Conservation (phyloP, 2,113 vertebrate genomes). For the Pristiophorus japonicus region DNA sequence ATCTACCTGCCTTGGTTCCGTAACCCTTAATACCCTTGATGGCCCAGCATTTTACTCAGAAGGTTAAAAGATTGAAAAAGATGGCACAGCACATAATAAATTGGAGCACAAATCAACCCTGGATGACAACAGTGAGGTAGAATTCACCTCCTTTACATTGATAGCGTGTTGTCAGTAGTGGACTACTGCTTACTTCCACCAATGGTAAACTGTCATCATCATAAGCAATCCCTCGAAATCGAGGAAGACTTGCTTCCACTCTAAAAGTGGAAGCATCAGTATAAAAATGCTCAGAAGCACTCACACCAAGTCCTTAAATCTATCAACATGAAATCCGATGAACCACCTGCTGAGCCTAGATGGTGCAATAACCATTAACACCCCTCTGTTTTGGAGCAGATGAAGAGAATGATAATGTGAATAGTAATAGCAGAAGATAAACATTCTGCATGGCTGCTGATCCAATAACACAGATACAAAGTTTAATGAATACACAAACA, state of each 20-base stretch:
- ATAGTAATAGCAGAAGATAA: slow-evolving; percentile 1
- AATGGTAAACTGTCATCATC: neutral
- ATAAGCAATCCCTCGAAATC: too few species aligned
- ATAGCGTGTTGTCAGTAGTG: neutral
- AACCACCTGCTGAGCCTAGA: slow-evolving; percentile 9
- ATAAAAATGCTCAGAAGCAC: neutral
- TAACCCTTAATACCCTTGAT: neutral
- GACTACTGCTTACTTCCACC: neutral
- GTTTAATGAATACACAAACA: slow-evolving; percentile 29
- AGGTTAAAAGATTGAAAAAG: neutral
- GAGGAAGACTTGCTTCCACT: too few species aligned
- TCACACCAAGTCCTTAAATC: slow-evolving; percentile 13
- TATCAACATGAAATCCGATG: slow-evolving; percentile 20
- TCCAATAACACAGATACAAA: slow-evolving; percentile 26
- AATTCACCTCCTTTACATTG: neutral
- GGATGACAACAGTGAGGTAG: neutral
- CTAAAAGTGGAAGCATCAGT: too few species aligned
- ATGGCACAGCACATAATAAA: neutral
- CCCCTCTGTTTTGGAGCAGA: slow-evolving; percentile 23
- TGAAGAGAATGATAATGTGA: slow-evolving; percentile 33
- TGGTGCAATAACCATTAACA: neutral
- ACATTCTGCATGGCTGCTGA: slow-evolving; percentile 33
- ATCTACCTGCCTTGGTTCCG: neutral
- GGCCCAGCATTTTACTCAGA: neutral
- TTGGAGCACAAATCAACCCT: neutral